Evolutionary conservation across 2,113 vertebrate genomes (phyloP), one percentile per base, ranked within the genome.

Genomic region (Anarrhichthys ocellatus): DNA sequence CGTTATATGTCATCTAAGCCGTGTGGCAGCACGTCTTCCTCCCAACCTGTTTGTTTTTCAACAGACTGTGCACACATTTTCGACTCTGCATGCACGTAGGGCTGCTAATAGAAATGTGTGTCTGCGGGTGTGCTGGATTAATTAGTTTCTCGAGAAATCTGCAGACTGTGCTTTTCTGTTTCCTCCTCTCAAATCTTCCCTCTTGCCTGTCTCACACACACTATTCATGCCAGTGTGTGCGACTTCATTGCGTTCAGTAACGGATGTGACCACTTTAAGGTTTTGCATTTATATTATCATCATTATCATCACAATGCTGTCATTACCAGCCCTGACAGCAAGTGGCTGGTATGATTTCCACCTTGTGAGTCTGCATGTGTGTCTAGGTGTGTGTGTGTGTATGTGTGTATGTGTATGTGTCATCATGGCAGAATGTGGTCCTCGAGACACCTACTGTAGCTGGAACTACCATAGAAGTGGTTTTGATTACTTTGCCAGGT

Each of bases 31-130:
- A 44, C 10, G 48, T 89, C 82, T 81, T 83, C 82, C 84, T 90
- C 72, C 88, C 78, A 54, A 78, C 77, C 89, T 86, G 66, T 83
- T 88, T 89, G 82, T 88, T 91, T 89, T 89, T 91, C 76, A 82
- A 78, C 88, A 88, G 83, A 78, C 84, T 92, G 90, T 27, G 40
- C 17, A 38, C 90, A 92, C 92, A 92, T 92, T 94, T 93, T 92
- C 92, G 87, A 83, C 88, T 32, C 89, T 83, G 89, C 65, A 46
- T 87, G 88, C 88, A 88, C 64, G 20, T 83, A 62, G 83, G 18
- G 88, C 24, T 64, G 81, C 75, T 80, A 75, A 87, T 87, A 83
- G 62, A 80, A 61, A 46, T 65, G 48, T 32, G 38, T 74, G 63
- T 69, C 42, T 52, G 72, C 64, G 34, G 52, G 36, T 80, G 63